Evolutionary conservation across 2,888 invertebrate species (phyloP).

Genomic region (Nesidiocoris tenuis): DNA sequence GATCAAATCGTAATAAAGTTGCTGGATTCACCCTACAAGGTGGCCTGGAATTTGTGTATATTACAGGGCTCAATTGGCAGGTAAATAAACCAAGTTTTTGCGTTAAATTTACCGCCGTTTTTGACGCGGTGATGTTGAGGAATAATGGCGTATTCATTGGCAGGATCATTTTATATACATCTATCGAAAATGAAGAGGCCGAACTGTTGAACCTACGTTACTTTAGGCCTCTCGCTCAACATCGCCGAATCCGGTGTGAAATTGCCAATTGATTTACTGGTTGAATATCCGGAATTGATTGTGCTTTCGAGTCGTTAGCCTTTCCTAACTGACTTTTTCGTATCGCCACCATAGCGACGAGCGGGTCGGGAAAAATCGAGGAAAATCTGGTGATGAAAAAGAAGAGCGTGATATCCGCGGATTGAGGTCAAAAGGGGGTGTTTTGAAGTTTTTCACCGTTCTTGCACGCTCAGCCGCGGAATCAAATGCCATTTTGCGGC

Average conservation of each 20-base stretch:
- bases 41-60: too few species aligned
- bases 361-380: not conserved
- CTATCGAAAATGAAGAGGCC: not conserved
- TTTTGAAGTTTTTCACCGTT: not conserved
- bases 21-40: too few species aligned
- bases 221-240: not conserved
- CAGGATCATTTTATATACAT: too few species aligned
- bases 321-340: not conserved
- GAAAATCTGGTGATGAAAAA: not conserved
- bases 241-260: not conserved
- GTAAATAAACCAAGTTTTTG: too few species aligned
- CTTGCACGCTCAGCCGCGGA: not conserved
- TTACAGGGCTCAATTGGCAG: too few species aligned
- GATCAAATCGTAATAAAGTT: too few species aligned
- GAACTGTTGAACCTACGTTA: not conserved
- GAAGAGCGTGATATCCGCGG: not conserved
- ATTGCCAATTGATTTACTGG: not conserved
- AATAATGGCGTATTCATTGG: too few species aligned
- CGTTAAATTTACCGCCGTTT: too few species aligned
- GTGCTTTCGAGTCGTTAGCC: not conserved
- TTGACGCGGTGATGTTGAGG: too few species aligned
- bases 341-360: not conserved
- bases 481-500: not conserved
- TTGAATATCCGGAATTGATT: not conserved
- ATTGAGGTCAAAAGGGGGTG: not conserved